These are phyloP conservation scores for Drosophila longiperda DNA, from an alignment of 2,888 invertebrate species.

Conservation along the genomic window DNA sequence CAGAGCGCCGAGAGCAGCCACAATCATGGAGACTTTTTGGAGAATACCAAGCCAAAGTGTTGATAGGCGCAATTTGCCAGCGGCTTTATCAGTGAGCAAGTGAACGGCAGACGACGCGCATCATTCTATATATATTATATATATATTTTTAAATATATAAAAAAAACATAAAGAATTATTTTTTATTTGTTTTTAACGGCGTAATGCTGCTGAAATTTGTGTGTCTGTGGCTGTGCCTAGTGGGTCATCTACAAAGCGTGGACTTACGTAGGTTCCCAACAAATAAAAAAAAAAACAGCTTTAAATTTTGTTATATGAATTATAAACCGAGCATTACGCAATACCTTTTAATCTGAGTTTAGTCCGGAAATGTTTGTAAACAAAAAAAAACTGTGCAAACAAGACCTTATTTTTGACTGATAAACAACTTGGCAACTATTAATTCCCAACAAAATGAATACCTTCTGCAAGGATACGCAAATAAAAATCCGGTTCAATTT, in stretches of 20 bases:
- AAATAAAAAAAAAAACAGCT: background rate
- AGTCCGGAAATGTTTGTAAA: background rate
- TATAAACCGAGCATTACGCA: background rate
- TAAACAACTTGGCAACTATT: background rate
- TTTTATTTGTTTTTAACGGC: conserved; percentile 10
- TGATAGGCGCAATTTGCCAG: conserved; percentile 35
- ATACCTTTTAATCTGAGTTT: background rate
- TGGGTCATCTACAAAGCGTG: conserved; percentile 34
- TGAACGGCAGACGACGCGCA: conserved; percentile 46
- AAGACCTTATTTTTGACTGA: background rate
- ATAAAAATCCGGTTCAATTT: background rate
- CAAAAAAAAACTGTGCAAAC: background rate
- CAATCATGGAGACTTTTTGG: conserved; percentile 49
- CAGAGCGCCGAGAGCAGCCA: conserved; percentile 26
- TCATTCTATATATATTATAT: conserved; percentile 22
- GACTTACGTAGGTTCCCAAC: conserved; percentile 54
- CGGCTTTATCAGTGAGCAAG: conserved; percentile 64
- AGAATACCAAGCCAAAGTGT: conserved; percentile 26
- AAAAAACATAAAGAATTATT: background rate
- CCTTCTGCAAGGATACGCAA: background rate
- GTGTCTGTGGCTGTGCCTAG: conserved; percentile 26
- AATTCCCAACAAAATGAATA: background rate
- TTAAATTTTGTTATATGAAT: background rate
- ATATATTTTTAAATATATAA: conserved; percentile 3
- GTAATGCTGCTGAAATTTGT: conserved; percentile 43